Percentiles rank a stretch among this genome's conserved stretches.
phyloP scores from a whole-genome alignment of 2,113 vertebrate species.

The Mobula birostris region DNA sequence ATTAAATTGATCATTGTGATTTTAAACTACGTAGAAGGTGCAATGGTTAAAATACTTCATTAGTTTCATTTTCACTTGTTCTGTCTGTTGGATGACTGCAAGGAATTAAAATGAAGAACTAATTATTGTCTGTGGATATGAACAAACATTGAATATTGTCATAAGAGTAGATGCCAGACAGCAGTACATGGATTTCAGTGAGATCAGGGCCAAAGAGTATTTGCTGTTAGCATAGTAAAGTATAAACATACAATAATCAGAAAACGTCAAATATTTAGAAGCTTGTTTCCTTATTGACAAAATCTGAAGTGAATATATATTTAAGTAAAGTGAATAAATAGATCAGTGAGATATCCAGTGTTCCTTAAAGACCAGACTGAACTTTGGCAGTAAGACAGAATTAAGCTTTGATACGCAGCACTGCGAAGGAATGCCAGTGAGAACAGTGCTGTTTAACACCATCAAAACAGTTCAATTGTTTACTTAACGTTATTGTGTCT shows the following conservation, averaged over 20 bases:
- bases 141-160: not conserved
- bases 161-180: not conserved
- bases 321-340: not conserved
- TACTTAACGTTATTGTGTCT: constrained; percentile 31
- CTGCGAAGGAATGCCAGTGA: not conserved
- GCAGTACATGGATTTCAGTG: not conserved
- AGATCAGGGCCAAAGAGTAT: not conserved
- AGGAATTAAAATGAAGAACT: not conserved
- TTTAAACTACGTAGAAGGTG: not conserved
- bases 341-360: not conserved
- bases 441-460: not conserved
- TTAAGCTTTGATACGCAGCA: not conserved
- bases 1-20: not conserved
- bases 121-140: not conserved
- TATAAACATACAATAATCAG: not conserved
- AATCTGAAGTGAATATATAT: not conserved
- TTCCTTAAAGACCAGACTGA: not conserved
- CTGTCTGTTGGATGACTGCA: not conserved
- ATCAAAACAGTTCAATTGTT: constrained; percentile 20
- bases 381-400: constrained; percentile 17
- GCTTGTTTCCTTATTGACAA: not conserved
- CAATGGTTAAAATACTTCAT: not conserved
- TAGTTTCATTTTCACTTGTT: not conserved
- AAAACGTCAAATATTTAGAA: not conserved
- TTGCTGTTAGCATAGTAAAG: not conserved